Conservation (phyloP, 2,797 vertebrate species). For the Sardinella longiceps region DNA sequence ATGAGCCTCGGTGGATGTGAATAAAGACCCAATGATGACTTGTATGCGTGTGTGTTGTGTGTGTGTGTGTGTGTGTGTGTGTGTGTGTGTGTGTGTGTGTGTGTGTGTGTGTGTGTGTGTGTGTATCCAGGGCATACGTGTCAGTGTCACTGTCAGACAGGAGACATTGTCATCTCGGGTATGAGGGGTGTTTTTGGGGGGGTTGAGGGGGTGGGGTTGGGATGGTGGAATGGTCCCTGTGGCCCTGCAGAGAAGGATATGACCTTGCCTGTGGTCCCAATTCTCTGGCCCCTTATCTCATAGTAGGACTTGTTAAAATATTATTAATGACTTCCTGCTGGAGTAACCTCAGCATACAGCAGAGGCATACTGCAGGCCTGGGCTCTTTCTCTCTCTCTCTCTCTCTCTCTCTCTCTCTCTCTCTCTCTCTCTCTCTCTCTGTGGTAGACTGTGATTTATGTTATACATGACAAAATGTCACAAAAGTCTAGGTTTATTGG, state of each 20-base stretch:
- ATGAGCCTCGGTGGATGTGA: conserved; percentile 66
- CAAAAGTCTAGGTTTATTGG: not conserved
- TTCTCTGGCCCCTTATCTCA: conserved; percentile 36
- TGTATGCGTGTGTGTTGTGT: conserved; percentile 40
- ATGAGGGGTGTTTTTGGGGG: not conserved
- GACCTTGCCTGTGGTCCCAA: conserved; percentile 39
- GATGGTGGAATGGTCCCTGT: conserved; percentile 10
- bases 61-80: not conserved
- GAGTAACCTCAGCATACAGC: not conserved
- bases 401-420: not conserved
- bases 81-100: conserved; percentile 6
- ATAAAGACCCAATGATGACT: conserved; percentile 36
- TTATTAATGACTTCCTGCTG: conserved; percentile 49
- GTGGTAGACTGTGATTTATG: conserved; percentile 10
- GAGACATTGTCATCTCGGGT: conserved; percentile 33
- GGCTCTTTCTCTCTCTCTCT: not conserved
- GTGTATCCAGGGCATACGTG: conserved; percentile 19
- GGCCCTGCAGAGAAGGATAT: conserved; percentile 21
- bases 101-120: conserved; percentile 11
- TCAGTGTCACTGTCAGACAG: conserved; percentile 42
- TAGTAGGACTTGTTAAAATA: conserved; percentile 44
- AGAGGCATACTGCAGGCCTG: not conserved
- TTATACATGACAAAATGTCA: not conserved
- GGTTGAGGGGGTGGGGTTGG: not conserved
- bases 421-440: not conserved